Evolutionary conservation across 2,113 vertebrate genomes (phyloP), one percentile per base, ranked within the genome.

Genomic region (Gallinago undulata): DNA sequence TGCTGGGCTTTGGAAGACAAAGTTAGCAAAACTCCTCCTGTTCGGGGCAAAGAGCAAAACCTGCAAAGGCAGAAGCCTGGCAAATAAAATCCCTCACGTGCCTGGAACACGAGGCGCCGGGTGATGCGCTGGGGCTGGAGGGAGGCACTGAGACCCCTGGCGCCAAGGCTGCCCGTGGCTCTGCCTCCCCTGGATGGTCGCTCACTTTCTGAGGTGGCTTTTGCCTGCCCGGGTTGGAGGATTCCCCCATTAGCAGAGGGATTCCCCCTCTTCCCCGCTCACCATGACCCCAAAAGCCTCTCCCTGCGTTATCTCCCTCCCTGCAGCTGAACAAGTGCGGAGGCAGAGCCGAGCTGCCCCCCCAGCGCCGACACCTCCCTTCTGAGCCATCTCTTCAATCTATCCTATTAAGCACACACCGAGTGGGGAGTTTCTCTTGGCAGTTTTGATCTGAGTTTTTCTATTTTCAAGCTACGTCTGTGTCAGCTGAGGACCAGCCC

Each of bases 321-420:
- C 0, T 6, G 4, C 4, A 27, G 56, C 24, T 3, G 0, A n/a
- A 17, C 41, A 31, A 43, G 16, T 1, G 1, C 1, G 10, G 27
- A 33, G 18, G 43, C 62, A 47, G 59, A 59, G 50, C 76, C 4
- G 6, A 30, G 37, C 57, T 3, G 0, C 59, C 17, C 45, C 62
- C 45, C 5, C 25, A 24, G 33, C 6, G 1, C 79, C 18, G 8
- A n/a, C 48, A 31, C 51, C 67, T 72, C 39, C 8, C 4, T 47
- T 59, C 79, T 24, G n/a, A 63, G 13, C 33, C 6, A 2, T 13
- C 15, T 37, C 69, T 41, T 62, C 37, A 55, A 19, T 66, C 30
- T 70, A 30, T 55, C 19, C 4, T 24, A 6, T 14, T 28, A 55
- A 53, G 45, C 6, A 22, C 10, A 9, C 22, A 10, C 14, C 3